These are phyloP conservation scores for Triplophysa yarkandensis DNA, from an alignment of 2,797 vertebrate species.

Conservation along the genomic window DNA sequence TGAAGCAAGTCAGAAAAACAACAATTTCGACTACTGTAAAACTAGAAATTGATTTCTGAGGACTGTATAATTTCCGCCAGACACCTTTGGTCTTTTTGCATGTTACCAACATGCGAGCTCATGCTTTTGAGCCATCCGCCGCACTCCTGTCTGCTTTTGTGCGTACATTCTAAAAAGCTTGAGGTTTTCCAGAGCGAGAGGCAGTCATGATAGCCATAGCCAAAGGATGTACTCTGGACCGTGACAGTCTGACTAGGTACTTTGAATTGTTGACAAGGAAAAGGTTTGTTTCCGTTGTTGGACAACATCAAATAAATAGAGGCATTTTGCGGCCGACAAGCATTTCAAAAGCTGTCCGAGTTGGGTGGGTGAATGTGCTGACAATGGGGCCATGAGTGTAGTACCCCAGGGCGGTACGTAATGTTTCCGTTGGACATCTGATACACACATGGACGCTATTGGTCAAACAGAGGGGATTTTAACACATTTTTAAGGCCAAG, in stretches of 20 bases:
- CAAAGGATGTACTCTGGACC: conserved; percentile 57
- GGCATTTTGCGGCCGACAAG: conserved; percentile 25
- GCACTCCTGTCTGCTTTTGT: conserved; percentile 12
- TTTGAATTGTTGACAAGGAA: conserved; percentile 58
- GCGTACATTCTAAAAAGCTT: conserved; percentile 26
- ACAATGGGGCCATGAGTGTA: conserved; percentile 3
- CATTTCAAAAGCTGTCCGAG: conserved; percentile 25
- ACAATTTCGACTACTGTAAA: conserved; percentile 19
- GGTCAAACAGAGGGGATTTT: conserved; percentile 1
- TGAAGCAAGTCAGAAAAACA: conserved; percentile 26
- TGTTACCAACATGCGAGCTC: neutral
- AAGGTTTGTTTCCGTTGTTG: conserved; percentile 54
- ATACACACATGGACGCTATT: neutral
- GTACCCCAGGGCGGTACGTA: conserved; percentile 24
- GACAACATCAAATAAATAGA: conserved; percentile 38
- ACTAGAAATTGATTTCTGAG: conserved; percentile 32
- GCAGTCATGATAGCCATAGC: conserved; percentile 53
- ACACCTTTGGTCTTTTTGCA: conserved; percentile 11
- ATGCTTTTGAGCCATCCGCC: conserved; percentile 5
- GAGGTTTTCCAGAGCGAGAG: conserved; percentile 29
- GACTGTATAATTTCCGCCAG: conserved; percentile 10
- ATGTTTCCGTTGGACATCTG: conserved; percentile 36
- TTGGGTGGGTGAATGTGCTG: conserved; percentile 35
- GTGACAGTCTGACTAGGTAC: conserved; percentile 52
- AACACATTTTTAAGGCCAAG: neutral